phyloP scores from a whole-genome alignment of 2,797 vertebrate genomes.

The Eupleurogrammus muticus region DNA sequence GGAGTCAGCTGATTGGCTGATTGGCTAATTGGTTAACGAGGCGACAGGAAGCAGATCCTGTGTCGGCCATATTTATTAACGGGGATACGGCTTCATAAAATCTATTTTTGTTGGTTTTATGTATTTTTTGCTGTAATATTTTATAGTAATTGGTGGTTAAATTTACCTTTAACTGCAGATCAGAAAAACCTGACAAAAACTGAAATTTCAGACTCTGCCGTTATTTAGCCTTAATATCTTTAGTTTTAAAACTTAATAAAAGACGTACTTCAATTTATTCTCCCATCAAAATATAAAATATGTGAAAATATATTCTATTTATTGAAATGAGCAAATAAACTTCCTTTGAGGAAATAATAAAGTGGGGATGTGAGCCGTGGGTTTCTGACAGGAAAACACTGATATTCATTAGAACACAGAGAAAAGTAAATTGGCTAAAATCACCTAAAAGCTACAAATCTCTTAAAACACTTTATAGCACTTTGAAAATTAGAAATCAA shows the following conservation, averaged over 20 bases:
- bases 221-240: background rate
- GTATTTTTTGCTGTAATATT: background rate
- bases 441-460: slow-evolving; percentile 55
- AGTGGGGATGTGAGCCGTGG: slow-evolving; percentile 37
- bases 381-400: slow-evolving; percentile 58
- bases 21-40: background rate
- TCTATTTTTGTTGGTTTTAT: background rate
- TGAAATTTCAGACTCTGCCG: background rate
- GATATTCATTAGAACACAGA: slow-evolving; percentile 56
- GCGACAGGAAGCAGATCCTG: background rate
- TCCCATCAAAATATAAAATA: background rate
- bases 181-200: background rate
- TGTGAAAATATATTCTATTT: background rate
- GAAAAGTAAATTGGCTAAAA: slow-evolving; percentile 41
- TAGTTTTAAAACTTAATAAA: background rate
- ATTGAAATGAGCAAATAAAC: background rate
- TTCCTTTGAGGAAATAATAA: background rate
- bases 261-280: background rate
- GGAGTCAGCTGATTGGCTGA: background rate
- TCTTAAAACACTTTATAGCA: slow-evolving; percentile 67
- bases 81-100: too few relatives aligned
- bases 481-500: slow-evolving; percentile 72
- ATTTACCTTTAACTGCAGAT: background rate
- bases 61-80: too few relatives aligned
- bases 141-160: background rate